A percentile compares a stretch with the other conserved stretches of the same genome.
These are phyloP conservation scores for Lethenteron camtschaticum DNA, from an alignment of 2,113 vertebrate species.

Conservation along the genomic window DNA sequence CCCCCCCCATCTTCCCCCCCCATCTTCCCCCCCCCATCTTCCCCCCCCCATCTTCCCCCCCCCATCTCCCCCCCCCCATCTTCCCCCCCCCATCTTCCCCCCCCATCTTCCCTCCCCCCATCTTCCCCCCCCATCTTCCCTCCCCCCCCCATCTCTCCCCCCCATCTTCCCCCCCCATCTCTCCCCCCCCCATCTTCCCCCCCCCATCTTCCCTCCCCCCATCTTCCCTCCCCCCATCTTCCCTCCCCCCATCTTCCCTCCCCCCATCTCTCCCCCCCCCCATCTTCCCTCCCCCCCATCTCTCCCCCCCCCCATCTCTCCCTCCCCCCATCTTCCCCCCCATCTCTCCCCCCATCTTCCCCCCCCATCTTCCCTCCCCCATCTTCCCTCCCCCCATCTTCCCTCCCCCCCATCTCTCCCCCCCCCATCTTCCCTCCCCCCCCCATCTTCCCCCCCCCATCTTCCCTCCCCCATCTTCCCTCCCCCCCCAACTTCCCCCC, in stretches of 20 bases:
- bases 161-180: not conserved
- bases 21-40: not conserved
- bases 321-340: not conserved
- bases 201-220: not conserved
- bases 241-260: not conserved
- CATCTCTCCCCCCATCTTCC: not conserved
- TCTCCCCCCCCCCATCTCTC: not conserved
- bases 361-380: not conserved
- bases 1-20: slow-evolving; percentile 2
- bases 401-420: not conserved
- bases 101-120: not conserved
- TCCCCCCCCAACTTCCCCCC: too few relatives aligned
- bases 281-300: not conserved
- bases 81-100: not conserved
- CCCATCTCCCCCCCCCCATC: not conserved
- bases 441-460: not conserved
- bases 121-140: not conserved
- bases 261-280: not conserved
- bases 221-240: not conserved
- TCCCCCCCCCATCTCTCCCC: not conserved
- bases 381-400: not conserved
- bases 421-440: not conserved
- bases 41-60: slow-evolving; percentile 2
- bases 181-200: not conserved
- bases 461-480: not conserved